These are phyloP conservation scores for Trematocara nigrifrons DNA, from an alignment of 2,113 vertebrate genomes.

Conservation along the genomic window DNA sequence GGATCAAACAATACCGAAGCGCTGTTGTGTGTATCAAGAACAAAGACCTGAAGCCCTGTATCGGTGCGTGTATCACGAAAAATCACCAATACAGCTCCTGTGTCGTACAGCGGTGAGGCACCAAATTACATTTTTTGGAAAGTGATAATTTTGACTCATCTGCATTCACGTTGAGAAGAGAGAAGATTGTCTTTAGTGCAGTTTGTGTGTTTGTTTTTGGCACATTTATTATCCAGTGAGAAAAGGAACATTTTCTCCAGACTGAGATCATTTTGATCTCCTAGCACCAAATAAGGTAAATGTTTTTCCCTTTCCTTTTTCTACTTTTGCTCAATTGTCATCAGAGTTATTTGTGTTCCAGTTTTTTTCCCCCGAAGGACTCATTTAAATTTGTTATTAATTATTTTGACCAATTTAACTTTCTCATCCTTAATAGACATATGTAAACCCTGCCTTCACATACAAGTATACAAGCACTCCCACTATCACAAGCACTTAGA, in stretches of 20 bases:
- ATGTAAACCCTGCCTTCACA: not conserved
- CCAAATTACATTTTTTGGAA: rapidly evolving
- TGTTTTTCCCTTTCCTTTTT: not conserved
- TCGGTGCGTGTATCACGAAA: not conserved
- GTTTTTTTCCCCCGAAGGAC: rapidly evolving
- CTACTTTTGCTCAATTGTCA: not conserved
- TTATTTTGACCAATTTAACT: not conserved
- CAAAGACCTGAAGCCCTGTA: not conserved
- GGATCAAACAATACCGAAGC: not conserved
- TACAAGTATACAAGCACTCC: not conserved
- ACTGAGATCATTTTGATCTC: not conserved
- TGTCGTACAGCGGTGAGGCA: not conserved
- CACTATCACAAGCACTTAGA: not conserved
- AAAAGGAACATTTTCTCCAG: not conserved
- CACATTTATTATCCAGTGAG: not conserved
- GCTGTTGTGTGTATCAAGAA: not conserved
- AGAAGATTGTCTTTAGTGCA: not conserved
- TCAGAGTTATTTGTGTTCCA: not conserved
- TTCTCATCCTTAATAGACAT: not conserved
- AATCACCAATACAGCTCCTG: not conserved
- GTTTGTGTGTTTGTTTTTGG: not conserved
- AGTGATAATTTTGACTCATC: not conserved
- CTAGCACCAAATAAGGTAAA: not conserved
- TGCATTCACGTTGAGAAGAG: not conserved
- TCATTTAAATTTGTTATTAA: not conserved